Percentiles rank a stretch among this genome's conserved stretches.
Evolutionary conservation across 2,113 vertebrate genomes (phyloP).

Genomic region (Dolichotis patagonum): DNA sequence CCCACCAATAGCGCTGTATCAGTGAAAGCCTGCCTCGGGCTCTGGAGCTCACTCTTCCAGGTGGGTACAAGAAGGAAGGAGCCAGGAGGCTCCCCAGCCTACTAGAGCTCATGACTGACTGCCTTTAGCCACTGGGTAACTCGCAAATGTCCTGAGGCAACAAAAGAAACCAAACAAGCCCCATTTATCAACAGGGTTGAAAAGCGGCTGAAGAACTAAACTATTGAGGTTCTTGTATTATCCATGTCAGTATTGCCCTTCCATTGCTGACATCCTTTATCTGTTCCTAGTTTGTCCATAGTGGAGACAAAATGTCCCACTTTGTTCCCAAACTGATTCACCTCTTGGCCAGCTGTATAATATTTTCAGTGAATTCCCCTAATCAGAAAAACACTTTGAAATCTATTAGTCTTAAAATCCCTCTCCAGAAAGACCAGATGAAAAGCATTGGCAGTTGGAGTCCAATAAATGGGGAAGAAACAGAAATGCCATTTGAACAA

Average conservation of each 20-base stretch:
- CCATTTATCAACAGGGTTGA: not conserved
- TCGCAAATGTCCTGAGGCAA: not conserved
- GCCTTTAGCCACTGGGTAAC: not conserved
- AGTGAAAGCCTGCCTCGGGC: not conserved
- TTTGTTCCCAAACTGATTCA: not conserved
- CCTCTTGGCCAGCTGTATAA: not conserved
- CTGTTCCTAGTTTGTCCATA: not conserved
- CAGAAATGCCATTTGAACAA: not conserved
- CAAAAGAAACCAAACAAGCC: not conserved
- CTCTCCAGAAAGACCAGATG: not conserved
- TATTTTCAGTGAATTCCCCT: not conserved
- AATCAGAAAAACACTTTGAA: not conserved
- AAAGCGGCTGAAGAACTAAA: not conserved
- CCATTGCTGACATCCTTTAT: not conserved
- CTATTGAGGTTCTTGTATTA: not conserved
- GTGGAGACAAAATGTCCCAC: not conserved
- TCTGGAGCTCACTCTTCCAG: not conserved
- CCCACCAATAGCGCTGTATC: not conserved
- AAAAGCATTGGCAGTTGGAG: not conserved
- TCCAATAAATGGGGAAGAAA: not conserved
- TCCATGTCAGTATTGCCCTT: not conserved
- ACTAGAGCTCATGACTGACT: not conserved
- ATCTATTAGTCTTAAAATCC: not conserved
- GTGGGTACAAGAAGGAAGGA: too few species aligned
- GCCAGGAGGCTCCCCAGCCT: not conserved